Evolutionary conservation across 2,113 vertebrate genomes (phyloP).

Genomic region (Catharus fuscescens): DNA sequence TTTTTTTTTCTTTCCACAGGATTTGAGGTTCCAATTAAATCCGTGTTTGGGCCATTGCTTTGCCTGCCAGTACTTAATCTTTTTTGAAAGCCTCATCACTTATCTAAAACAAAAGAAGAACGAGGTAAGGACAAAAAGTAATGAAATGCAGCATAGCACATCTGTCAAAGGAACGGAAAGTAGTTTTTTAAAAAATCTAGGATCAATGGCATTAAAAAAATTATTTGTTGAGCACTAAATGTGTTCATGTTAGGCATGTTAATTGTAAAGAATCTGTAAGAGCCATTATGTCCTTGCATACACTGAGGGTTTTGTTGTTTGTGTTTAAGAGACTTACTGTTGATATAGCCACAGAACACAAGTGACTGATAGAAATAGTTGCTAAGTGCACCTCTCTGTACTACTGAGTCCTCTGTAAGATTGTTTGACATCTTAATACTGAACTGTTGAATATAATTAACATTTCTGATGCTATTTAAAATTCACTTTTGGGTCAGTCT

Average conservation of each 20-base stretch:
- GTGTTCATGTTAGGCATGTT: constrained; percentile 52
- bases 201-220: constrained; percentile 74
- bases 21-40: constrained; percentile 79
- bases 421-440: not conserved
- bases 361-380: not conserved
- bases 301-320: not conserved
- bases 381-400: not conserved
- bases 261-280: constrained; percentile 42
- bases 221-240: constrained; percentile 60
- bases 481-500: not conserved
- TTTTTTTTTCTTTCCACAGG: constrained; percentile 68
- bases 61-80: constrained; percentile 75
- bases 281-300: not conserved
- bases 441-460: constrained; percentile 29
- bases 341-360: not conserved
- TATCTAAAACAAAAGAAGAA: constrained; percentile 78
- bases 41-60: constrained; percentile 72
- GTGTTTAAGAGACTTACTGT: not conserved
- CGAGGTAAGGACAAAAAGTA: constrained; percentile 73
- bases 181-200: constrained; percentile 55
- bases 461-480: not conserved
- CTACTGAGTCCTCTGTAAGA: not conserved
- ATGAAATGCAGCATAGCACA: constrained; percentile 77
- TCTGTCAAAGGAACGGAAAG: constrained; percentile 72
- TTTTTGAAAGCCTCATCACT: constrained; percentile 71